Evolutionary conservation across 2,113 vertebrate species (phyloP).

Genomic region (Psephotus haematonotus): DNA sequence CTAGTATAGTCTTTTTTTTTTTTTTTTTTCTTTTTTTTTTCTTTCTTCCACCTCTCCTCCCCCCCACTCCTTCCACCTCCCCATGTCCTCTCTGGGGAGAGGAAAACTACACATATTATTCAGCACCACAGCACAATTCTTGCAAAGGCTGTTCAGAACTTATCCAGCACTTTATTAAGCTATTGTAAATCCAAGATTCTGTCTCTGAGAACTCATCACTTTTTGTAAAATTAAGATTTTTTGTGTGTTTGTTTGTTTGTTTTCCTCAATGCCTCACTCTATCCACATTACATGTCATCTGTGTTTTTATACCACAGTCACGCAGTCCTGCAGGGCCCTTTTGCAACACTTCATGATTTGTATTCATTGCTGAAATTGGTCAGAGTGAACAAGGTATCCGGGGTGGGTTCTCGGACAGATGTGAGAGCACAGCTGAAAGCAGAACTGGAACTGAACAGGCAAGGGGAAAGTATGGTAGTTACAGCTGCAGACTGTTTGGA

Average conservation of each 20-base stretch:
- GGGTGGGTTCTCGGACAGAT: background rate
- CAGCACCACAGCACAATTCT: background rate
- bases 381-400: background rate
- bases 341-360: background rate
- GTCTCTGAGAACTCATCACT: background rate
- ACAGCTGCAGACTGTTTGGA: background rate
- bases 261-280: background rate
- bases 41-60: background rate
- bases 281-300: background rate
- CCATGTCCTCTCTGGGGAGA: background rate
- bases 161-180: background rate
- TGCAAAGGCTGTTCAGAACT: background rate
- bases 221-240: background rate
- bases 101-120: background rate
- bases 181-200: background rate
- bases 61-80: fast-evolving
- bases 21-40: background rate
- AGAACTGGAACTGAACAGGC: background rate
- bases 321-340: background rate
- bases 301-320: fast-evolving
- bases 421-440: background rate
- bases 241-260: background rate
- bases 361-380: background rate
- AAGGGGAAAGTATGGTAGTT: background rate
- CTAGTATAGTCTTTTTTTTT: background rate